Conservation (phyloP, 1,140 invertebrate genomes). For the Parapsyche elsis region DNA sequence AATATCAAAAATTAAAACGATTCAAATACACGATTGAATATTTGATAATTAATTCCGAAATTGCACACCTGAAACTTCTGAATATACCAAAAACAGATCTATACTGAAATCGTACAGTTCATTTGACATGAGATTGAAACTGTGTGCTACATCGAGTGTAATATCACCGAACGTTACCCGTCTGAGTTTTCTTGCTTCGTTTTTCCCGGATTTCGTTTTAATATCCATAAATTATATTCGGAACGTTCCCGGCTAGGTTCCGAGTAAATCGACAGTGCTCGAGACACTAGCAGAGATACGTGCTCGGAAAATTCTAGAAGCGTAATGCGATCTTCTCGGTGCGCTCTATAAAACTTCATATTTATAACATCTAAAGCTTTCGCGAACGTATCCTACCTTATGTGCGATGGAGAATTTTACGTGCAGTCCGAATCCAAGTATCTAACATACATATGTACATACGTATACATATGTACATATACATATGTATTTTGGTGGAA, state of each 20-base stretch:
- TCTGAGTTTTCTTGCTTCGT: neutral
- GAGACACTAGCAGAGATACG: constrained; percentile 1
- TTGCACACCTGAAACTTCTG: neutral
- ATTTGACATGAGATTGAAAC: neutral
- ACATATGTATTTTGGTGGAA: too few relatives aligned
- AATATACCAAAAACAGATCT: too few relatives aligned
- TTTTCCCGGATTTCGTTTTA: constrained; percentile 27
- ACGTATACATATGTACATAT: too few relatives aligned
- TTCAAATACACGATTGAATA: neutral
- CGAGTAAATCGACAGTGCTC: constrained; percentile 18
- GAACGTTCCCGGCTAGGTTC: neutral
- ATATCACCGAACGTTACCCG: neutral
- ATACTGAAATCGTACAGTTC: too few relatives aligned
- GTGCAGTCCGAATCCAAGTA: too few relatives aligned
- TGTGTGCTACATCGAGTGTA: constrained; percentile 8
- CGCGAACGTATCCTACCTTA: too few relatives aligned
- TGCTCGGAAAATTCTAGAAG: constrained; percentile 20
- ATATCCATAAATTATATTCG: constrained; percentile 30
- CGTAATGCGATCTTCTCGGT: constrained; percentile 9
- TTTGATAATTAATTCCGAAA: neutral
- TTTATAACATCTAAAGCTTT: constrained; percentile 1
- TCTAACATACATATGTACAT: too few relatives aligned
- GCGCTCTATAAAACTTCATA: constrained; percentile 15
- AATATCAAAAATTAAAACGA: neutral
- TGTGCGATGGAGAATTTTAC: too few relatives aligned